These are phyloP conservation scores for Camptogramma bilineatum DNA, from an alignment of 2,888 invertebrate species.

Conservation along the genomic window DNA sequence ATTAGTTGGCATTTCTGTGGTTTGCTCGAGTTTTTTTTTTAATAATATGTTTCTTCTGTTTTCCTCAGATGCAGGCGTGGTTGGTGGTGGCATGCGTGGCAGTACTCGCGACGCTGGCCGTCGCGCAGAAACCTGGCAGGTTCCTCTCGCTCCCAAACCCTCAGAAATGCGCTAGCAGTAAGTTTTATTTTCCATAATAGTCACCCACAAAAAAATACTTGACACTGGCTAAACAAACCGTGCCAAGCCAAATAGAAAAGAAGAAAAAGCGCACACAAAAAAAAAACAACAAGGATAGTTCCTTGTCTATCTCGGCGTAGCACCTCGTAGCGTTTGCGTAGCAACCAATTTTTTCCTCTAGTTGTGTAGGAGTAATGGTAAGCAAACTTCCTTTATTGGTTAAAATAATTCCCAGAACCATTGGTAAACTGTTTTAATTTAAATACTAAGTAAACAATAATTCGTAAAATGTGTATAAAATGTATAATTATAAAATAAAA, in stretches of 20 bases:
- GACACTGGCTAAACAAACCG: background rate
- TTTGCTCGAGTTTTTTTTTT: background rate
- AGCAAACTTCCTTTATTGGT: background rate
- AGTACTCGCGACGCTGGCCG: slow-evolving; percentile 85
- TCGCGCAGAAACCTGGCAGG: slow-evolving; percentile 91
- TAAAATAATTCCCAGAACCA: background rate
- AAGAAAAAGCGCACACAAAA: no score
- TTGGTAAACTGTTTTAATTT: no score
- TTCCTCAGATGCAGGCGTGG: slow-evolving; percentile 89
- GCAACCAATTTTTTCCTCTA: slow-evolving; percentile 15
- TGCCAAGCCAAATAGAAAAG: background rate
- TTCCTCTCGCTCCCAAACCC: slow-evolving; percentile 93
- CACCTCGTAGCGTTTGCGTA: slow-evolving; percentile 37
- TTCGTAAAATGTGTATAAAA: background rate
- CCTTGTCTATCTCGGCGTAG: slow-evolving; percentile 26
- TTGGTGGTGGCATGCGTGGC: slow-evolving; percentile 84
- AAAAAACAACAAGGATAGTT: no score
- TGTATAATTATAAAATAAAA: slow-evolving; percentile 5
- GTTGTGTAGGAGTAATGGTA: background rate
- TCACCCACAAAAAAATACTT: background rate
- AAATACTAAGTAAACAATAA: no score
- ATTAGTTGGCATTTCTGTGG: background rate
- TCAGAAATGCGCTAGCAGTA: slow-evolving; percentile 93
- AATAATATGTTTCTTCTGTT: slow-evolving; percentile 33
- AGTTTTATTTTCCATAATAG: slow-evolving; percentile 74